Evolutionary conservation across 2,888 invertebrate species (phyloP).

Genomic region (Mantis religiosa): DNA sequence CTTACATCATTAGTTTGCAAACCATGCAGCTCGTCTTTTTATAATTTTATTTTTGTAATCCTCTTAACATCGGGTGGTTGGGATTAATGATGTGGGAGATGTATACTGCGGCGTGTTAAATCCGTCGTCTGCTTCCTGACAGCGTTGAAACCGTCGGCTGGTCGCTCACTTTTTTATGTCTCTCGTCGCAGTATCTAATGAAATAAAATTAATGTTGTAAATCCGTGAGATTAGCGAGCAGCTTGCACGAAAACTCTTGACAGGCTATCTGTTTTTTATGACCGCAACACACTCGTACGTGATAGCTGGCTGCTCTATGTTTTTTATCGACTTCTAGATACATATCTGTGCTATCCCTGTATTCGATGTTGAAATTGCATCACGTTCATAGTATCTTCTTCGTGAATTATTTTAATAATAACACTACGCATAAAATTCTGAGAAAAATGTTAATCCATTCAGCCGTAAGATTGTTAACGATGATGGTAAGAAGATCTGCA

Average conservation of each 20-base stretch:
- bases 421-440: too few species aligned
- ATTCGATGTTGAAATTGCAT: too few species aligned
- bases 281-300: not conserved
- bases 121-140: not conserved
- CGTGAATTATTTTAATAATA: too few species aligned
- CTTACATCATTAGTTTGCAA: not conserved
- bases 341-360: too few species aligned
- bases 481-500: too few species aligned
- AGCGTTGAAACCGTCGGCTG: not conserved
- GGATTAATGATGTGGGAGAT: not conserved
- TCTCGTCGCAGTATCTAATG: not conserved
- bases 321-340: too few species aligned
- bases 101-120: not conserved
- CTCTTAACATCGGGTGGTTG: not conserved
- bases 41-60: not conserved
- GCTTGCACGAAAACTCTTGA: not conserved
- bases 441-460: too few species aligned
- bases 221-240: not conserved
- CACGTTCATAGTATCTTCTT: too few species aligned
- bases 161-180: not conserved
- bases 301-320: too few species aligned
- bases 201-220: not conserved
- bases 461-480: too few species aligned
- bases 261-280: not conserved
- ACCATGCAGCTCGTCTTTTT: not conserved